Base-by-base conservation (phyloP, 2,113 vertebrate genomes). In the Notothenia coriiceps region DNA sequence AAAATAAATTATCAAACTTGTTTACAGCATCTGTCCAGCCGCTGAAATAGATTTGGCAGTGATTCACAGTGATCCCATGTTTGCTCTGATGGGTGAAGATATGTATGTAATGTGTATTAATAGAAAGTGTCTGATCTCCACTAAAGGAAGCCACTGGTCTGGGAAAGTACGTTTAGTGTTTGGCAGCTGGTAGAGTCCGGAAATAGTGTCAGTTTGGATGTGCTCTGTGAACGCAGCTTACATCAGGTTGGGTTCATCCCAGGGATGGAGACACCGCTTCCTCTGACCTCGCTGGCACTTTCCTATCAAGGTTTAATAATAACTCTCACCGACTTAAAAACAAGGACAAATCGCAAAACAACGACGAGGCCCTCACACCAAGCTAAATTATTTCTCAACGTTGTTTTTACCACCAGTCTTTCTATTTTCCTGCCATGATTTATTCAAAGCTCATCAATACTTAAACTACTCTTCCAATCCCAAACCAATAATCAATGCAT, bases 151-250 rank as follows among this genome's bases (percentile, higher is more conserved):
- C 61, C 76, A 62, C 75, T 57, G 6, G 40, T 72, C 55, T 70
- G 61, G 68, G 80, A 68, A 61, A 75, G 74, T 78, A 78, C 61
- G 69, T 89, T 84, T 73, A 76, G 84, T n/a, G 67, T 77, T 74
- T 85, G 86, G 87, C 88, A 88, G 69, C n/a, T 4, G 52, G 35
- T 40, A 66, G 56, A 55, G 2, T 74, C 86, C 47, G 66, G 70
- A 46, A 90, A 87, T 86, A 87, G 86, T 17, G 64, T 54, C 29
- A 35, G 73, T 77, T 84, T 55, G 74, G 74, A 61, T 74, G 62
- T 86, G 72, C 44, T 70, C 33, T 66, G 66, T 77, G 70, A 84
- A 54, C 33, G 46, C 70, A 69, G 43, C 54, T 50, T 33, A 66
- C 65, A 74, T 77, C 20, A 76, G 40, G 5, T 51, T 56, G 22